Conservation (phyloP, 1,140 invertebrate species). For the Eriocheir sinensis region DNA sequence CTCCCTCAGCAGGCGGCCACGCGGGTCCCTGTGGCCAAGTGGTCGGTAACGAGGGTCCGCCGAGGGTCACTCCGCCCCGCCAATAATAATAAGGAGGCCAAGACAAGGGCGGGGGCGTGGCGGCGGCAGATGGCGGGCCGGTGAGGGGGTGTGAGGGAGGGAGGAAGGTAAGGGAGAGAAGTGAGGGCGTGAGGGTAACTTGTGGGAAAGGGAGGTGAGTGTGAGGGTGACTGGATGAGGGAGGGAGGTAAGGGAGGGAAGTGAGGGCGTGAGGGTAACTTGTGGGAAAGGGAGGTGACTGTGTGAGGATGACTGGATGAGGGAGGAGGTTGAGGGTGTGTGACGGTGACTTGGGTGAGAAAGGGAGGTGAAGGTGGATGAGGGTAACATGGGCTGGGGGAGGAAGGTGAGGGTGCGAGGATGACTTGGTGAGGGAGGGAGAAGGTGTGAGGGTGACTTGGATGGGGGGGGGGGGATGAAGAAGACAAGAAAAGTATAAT, state of each 20-base stretch:
- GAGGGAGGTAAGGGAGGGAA: neutral
- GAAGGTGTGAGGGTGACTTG: too few species aligned
- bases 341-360: neutral
- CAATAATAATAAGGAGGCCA: neutral
- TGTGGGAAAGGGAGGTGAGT: neutral
- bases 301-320: neutral
- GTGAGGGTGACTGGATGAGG: neutral
- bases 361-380: neutral
- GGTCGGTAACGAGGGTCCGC: neutral
- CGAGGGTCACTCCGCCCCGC: neutral
- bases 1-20: too few species aligned
- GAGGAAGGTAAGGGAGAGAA: neutral
- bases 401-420: neutral
- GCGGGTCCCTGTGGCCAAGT: neutral
- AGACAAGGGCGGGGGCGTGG: neutral
- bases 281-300: neutral
- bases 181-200: neutral
- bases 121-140: neutral
- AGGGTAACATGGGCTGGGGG: too few species aligned
- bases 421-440: too few species aligned
- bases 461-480: too few species aligned
- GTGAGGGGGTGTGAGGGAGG: neutral
- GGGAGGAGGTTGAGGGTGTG: neutral
- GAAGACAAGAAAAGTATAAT: too few species aligned
- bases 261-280: neutral